Conservation (phyloP, 2,888 invertebrate genomes). For the Sialis fuliginosa region DNA sequence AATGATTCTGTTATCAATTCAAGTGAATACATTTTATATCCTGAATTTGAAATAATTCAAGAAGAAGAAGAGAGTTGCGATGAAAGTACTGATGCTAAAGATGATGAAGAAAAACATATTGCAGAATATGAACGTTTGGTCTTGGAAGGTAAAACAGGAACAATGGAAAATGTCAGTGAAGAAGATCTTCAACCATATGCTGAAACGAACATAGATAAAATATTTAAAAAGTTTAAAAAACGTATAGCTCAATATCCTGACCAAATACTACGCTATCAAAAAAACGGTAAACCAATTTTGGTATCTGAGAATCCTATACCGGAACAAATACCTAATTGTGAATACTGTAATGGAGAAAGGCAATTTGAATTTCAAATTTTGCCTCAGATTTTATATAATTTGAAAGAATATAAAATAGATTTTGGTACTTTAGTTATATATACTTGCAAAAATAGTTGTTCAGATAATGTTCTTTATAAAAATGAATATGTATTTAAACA, state of each 20-base stretch:
- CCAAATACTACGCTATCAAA: slow-evolving; percentile 65
- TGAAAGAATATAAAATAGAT: slow-evolving; percentile 39
- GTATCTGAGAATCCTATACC: slow-evolving; percentile 44
- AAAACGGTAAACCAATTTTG: slow-evolving; percentile 67
- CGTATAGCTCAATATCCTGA: slow-evolving; percentile 51
- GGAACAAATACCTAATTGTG: slow-evolving; percentile 48
- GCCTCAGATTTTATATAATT: slow-evolving; percentile 22
- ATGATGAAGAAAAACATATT: slow-evolving; percentile 26
- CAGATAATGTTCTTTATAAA: slow-evolving; percentile 44
- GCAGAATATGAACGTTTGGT: slow-evolving; percentile 32
- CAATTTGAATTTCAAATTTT: slow-evolving; percentile 75
- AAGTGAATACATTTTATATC: slow-evolving; percentile 29
- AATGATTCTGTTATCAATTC: not conserved
- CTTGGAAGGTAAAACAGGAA: slow-evolving; percentile 35
- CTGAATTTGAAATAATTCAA: slow-evolving; percentile 44
- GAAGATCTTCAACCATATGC: slow-evolving; percentile 54
- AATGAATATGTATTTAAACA: slow-evolving; percentile 73
- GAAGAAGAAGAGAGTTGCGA: slow-evolving; percentile 24
- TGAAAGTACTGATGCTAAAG: slow-evolving; percentile 15
- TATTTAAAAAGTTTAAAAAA: slow-evolving; percentile 60
- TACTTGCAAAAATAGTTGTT: slow-evolving; percentile 69
- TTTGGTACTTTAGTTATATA: slow-evolving; percentile 82
- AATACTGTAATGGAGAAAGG: slow-evolving; percentile 53
- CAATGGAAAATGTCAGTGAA: slow-evolving; percentile 41
- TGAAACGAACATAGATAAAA: slow-evolving; percentile 47